Evolutionary conservation across 92 coral and sea anemone species (phyloP), one percentile per base, ranked within the genome.

Genomic region (Epizoanthus rinbou): DNA sequence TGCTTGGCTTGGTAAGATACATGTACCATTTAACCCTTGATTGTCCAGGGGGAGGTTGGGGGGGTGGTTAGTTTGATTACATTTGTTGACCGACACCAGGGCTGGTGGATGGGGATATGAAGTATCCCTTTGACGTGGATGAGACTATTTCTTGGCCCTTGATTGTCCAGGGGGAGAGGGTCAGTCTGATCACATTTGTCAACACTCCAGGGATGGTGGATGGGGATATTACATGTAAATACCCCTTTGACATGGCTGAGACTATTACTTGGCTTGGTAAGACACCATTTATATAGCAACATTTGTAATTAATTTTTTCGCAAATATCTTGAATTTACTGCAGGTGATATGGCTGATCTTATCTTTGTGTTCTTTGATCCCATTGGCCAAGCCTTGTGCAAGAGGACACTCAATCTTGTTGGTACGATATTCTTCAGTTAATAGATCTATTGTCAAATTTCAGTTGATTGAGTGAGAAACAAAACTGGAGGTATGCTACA

Each of bases 351-450:
- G 87, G 97, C 99, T 22, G 99, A 97, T 79, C 85, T 97, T 0
- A 97, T 97, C 83, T 97, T 97, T 92, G 99, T 97, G 71, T 97
- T 94, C 90, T 97, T 97, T 92, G 99, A 97, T 71, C 99, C 99
- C 52, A 97, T 97, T 92, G 99, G 99, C 54, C 99, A 97, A 89
- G 99, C 99, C 13, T 90, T 97, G 57, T 97, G 99, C 74, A 97
- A 97, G 87, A 84, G 99, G 83, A 97, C 99, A 5, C 82, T 96
- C 10, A 96, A 96, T 68, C 91, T 96, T 91, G 99, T 96, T 80
- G 99, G 99, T 97, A 87, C 58, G 98, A n/a, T 56, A 31, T n/a
- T 8, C 39, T 31, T 33, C 21, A 69, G 15, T 19, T 47, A 47
- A 47, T 47, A 47, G 54, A 47, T 10, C 54, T 47, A 47, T 11